These are phyloP conservation scores for Zosterops borbonicus DNA, from an alignment of 2,113 vertebrate genomes.

Conservation along the genomic window DNA sequence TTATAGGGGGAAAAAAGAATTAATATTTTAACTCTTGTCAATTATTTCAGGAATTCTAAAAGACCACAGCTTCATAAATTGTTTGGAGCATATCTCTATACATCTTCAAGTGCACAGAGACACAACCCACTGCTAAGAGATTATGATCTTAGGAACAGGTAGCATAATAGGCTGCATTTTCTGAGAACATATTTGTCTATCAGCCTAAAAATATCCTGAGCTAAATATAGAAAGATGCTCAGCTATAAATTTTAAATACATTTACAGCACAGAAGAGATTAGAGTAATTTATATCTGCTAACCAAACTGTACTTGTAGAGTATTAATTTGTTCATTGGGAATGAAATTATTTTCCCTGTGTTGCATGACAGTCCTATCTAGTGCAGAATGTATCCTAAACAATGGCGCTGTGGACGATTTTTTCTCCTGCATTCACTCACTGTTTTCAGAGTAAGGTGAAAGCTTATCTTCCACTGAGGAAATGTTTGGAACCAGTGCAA, in stretches of 20 bases:
- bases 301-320: neutral
- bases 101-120: neutral
- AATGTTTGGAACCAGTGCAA: neutral
- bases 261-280: neutral
- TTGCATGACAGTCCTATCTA: neutral
- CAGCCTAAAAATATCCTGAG: neutral
- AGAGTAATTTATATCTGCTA: neutral
- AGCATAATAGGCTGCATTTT: neutral
- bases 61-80: conserved; percentile 3
- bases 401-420: neutral
- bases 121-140: neutral
- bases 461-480: neutral
- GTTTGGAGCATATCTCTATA: neutral
- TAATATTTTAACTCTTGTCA: neutral
- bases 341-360: neutral
- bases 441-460: neutral
- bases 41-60: neutral
- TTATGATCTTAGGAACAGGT: neutral
- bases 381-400: neutral
- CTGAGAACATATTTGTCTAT: neutral
- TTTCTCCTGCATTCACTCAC: neutral
- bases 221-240: neutral
- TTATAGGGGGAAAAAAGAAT: neutral
- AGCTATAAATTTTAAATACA: neutral
- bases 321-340: neutral